A percentile compares a stretch with the other conserved stretches of the same genome.
Conservation (phyloP, 1,140 invertebrate genomes). For the Piezodorus guildinii region DNA sequence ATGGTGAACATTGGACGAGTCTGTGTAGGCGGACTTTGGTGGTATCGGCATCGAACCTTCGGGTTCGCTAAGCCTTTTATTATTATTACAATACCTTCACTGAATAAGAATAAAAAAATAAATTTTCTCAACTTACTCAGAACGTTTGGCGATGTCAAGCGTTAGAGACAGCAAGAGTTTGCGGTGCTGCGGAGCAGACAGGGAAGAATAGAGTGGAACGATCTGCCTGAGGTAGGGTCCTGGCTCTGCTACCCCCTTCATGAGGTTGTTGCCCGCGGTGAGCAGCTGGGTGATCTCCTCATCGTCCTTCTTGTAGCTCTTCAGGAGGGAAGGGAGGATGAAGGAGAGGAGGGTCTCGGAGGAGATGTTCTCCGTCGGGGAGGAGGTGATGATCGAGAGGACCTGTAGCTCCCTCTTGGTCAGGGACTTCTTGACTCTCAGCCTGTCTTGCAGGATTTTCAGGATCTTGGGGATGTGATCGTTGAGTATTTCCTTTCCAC, state of each 20-base stretch:
- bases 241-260: conserved; percentile 52
- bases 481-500: conserved; percentile 54
- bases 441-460: conserved; percentile 51
- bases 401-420: conserved; percentile 56
- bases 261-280: conserved; percentile 58
- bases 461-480: conserved; percentile 63
- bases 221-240: conserved; percentile 51
- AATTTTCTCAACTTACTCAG: conserved; percentile 5
- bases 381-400: conserved; percentile 61
- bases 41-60: too few species aligned
- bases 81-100: too few species aligned
- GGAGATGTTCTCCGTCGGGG: conserved; percentile 49
- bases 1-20: too few species aligned
- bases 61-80: too few species aligned
- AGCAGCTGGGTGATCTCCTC: conserved; percentile 51
- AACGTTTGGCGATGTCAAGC: conserved; percentile 15
- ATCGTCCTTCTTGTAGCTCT: conserved; percentile 44
- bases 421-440: conserved; percentile 29
- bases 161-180: conserved; percentile 34
- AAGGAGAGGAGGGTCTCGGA: conserved; percentile 54
- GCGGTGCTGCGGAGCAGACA: conserved; percentile 44
- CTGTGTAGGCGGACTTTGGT: too few species aligned
- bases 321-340: conserved; percentile 59
- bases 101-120: background rate
- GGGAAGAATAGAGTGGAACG: conserved; percentile 50